These are phyloP conservation scores for Xanthorhoe designata DNA, from an alignment of 2,888 invertebrate genomes.

Conservation along the genomic window DNA sequence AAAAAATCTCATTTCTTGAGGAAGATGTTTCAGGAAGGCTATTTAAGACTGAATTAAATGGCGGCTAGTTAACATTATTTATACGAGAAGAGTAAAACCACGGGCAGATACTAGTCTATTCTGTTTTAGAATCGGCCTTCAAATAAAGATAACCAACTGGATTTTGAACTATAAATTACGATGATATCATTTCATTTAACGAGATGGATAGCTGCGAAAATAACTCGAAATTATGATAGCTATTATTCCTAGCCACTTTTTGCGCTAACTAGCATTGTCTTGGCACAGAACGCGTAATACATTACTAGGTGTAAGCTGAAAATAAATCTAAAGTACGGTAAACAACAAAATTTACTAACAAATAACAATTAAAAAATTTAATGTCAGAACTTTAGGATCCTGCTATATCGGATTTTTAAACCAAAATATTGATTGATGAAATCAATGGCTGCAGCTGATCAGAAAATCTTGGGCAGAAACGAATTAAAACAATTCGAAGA, in stretches of 20 bases:
- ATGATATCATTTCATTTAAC: slow-evolving; percentile 26
- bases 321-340: slow-evolving; percentile 9
- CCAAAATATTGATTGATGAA: no score
- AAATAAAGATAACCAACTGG: slow-evolving; percentile 11
- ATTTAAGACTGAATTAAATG: not conserved
- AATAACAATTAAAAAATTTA: no score
- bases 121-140: not conserved
- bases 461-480: no score
- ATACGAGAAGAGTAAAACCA: not conserved
- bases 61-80: not conserved
- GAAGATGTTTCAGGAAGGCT: no score
- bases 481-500: no score
- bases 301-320: slow-evolving; percentile 4
- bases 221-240: slow-evolving; percentile 26
- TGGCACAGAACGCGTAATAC: slow-evolving; percentile 24
- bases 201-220: slow-evolving; percentile 18
- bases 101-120: not conserved
- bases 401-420: no score
- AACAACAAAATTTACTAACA: not conserved
- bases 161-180: slow-evolving; percentile 6
- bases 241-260: slow-evolving; percentile 28
- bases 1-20: no score
- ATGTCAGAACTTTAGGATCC: no score
- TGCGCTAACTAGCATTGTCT: slow-evolving; percentile 27
- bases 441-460: no score